Evolutionary conservation across 2,888 invertebrate species (phyloP).

Genomic region (Amiota communis): DNA sequence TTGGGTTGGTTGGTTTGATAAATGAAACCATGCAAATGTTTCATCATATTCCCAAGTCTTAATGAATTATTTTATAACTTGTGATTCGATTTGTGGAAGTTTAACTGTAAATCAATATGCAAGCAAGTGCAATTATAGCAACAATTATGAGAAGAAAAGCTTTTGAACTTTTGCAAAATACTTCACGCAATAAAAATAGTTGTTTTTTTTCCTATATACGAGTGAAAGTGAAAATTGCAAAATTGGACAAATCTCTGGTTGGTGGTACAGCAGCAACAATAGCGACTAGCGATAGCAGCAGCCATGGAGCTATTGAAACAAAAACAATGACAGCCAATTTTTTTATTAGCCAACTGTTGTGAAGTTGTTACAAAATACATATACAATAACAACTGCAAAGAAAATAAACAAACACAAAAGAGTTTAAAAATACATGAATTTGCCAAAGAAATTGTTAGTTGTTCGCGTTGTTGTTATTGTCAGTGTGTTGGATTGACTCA

Average conservation of each 20-base stretch:
- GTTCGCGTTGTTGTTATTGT: background rate
- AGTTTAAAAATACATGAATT: background rate
- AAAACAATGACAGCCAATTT: constrained; percentile 21
- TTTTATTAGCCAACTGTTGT: constrained; percentile 24
- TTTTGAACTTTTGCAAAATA: no score
- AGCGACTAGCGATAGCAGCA: background rate
- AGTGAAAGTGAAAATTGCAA: constrained; percentile 70
- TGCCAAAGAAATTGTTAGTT: background rate
- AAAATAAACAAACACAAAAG: background rate
- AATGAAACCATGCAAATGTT: no score
- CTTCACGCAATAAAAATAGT: background rate
- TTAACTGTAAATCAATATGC: no score
- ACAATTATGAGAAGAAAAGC: no score
- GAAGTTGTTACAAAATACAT: constrained; percentile 11
- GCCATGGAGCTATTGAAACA: background rate
- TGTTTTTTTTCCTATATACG: constrained; percentile 45
- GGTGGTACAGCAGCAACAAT: constrained; percentile 45
- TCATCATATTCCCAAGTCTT: no score
- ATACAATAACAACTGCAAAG: constrained; percentile 25
- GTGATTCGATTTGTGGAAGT: no score
- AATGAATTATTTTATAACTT: no score
- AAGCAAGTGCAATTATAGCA: no score
- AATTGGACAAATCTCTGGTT: constrained; percentile 56
- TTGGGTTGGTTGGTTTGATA: no score
- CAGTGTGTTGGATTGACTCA: no score